These are phyloP conservation scores for Apis laboriosa DNA, from an alignment of 1,140 invertebrate species.

Conservation along the genomic window DNA sequence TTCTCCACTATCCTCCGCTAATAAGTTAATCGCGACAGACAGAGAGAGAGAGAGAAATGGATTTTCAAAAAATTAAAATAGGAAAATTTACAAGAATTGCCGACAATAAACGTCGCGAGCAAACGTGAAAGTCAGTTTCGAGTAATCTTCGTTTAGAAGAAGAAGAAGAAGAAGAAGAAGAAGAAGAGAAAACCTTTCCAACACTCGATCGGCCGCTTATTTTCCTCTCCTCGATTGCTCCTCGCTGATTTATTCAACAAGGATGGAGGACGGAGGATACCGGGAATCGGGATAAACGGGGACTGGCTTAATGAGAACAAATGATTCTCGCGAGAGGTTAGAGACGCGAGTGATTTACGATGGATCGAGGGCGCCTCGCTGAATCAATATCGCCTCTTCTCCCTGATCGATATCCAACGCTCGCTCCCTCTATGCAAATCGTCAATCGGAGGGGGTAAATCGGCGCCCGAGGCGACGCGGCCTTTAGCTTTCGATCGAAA, in stretches of 20 bases:
- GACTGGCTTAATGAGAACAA: slow-evolving; percentile 54
- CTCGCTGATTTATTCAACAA: neutral
- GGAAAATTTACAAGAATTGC: too few species aligned
- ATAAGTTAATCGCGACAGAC: too few species aligned
- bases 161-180: too few species aligned
- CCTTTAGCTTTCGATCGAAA: slow-evolving; percentile 32
- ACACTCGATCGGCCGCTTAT: too few species aligned
- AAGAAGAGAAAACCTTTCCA: too few species aligned
- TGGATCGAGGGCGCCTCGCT: slow-evolving; percentile 26
- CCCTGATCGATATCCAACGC: slow-evolving; percentile 39
- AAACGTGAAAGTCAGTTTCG: too few species aligned
- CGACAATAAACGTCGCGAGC: too few species aligned
- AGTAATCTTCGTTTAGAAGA: too few species aligned
- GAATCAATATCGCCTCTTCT: slow-evolving; percentile 50
- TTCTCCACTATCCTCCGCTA: too few species aligned
- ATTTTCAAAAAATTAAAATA: too few species aligned
- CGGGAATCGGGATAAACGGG: slow-evolving; percentile 24
- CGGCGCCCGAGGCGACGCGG: slow-evolving; percentile 41
- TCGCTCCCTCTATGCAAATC: slow-evolving; percentile 37
- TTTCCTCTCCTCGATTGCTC: too few species aligned
- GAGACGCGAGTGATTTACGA: slow-evolving; percentile 48
- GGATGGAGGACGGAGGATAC: neutral
- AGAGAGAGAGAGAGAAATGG: too few species aligned
- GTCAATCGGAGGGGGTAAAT: slow-evolving; percentile 23
- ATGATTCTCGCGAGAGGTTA: slow-evolving; percentile 46